These are phyloP conservation scores for Cydia splendana DNA, from an alignment of 1,140 invertebrate species.

Conservation along the genomic window DNA sequence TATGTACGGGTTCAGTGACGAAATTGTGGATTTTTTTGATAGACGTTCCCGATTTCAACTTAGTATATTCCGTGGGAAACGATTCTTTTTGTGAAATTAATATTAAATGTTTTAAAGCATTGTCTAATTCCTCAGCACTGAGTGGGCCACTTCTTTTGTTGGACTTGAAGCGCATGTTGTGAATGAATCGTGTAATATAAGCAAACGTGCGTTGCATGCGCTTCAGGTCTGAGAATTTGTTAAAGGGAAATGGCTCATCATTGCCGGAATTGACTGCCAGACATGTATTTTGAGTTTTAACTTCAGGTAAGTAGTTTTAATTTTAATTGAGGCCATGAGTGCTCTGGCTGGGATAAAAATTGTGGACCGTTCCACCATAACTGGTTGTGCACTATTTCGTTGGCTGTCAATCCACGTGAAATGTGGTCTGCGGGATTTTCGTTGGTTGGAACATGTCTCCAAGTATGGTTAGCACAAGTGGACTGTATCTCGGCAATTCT, in stretches of 20 bases:
- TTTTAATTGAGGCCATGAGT: not conserved
- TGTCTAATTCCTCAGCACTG: no score
- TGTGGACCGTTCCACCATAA: conserved; percentile 18
- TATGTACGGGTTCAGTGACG: no score
- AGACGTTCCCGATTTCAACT: no score
- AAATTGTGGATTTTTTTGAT: no score
- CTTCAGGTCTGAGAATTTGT: no score
- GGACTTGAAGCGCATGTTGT: not conserved
- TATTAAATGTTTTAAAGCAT: conserved; percentile 8
- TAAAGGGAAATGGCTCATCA: not conserved
- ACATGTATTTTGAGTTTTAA: not conserved
- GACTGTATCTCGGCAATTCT: no score
- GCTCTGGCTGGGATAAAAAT: not conserved
- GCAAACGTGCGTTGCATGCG: no score
- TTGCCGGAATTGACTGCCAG: not conserved
- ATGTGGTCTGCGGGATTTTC: no score
- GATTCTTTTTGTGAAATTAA: conserved; percentile 14
- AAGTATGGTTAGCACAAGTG: no score
- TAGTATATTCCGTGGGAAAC: no score
- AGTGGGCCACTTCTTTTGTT: not conserved
- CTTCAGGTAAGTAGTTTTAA: not conserved
- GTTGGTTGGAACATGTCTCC: no score
- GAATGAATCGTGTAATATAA: conserved; percentile 1
- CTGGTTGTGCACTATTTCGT: not conserved
- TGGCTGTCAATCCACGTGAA: not conserved